Percentiles rank a stretch among this genome's conserved stretches.
Conservation (phyloP, 2,888 invertebrate genomes). For the Volucella zonaria region DNA sequence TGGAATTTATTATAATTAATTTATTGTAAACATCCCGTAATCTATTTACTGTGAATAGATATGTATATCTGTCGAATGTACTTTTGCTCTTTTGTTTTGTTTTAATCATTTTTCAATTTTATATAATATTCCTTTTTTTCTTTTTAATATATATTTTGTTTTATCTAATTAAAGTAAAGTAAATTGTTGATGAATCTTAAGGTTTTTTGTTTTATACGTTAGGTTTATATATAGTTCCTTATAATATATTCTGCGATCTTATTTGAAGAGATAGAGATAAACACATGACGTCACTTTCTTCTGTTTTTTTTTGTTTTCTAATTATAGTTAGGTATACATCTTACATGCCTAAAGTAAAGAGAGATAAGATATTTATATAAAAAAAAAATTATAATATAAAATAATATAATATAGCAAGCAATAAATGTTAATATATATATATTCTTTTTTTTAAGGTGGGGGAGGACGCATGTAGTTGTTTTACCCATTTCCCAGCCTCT, state of each 20-base stretch:
- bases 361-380: conserved; percentile 71
- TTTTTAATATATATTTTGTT: conserved; percentile 18
- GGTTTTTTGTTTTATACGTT: conserved; percentile 3
- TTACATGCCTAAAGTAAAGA: conserved; percentile 72
- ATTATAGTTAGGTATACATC: conserved; percentile 71
- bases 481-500: neutral
- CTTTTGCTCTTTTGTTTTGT: conserved; percentile 30
- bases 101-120: conserved; percentile 26
- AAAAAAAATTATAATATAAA: conserved; percentile 63
- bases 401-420: conserved; percentile 63
- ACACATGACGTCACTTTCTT: conserved; percentile 72
- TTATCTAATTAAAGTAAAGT: conserved; percentile 24
- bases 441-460: neutral
- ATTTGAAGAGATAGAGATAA: conserved; percentile 71
- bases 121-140: conserved; percentile 51
- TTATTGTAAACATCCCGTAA: conserved; percentile 46
- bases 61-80: conserved; percentile 54
- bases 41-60: conserved; percentile 53
- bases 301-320: conserved; percentile 57
- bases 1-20: conserved; percentile 22
- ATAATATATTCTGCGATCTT: conserved; percentile 68
- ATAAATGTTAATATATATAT: conserved; percentile 19
- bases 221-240: conserved; percentile 49
- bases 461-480: neutral
- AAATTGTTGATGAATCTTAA: conserved; percentile 28